phyloP scores from a whole-genome alignment of 2,888 invertebrate species.

The Sussaba pulchella region DNA sequence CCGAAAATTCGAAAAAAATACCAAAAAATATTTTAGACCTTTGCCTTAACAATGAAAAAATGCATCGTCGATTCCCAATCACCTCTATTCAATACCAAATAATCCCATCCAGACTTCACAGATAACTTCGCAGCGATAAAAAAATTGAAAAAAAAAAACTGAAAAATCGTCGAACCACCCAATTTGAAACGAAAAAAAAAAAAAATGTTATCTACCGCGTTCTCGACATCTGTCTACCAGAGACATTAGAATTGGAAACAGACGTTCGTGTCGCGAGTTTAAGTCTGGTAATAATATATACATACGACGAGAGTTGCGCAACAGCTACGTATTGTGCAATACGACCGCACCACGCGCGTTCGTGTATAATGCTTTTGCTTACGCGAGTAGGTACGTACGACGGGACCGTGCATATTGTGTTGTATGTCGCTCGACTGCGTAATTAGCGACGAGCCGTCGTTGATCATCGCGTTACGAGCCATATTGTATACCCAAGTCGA shows the following conservation, averaged over 20 bases:
- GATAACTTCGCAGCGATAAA: background rate
- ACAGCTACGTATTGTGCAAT: slow-evolving; percentile 1
- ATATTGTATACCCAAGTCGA: slow-evolving; percentile 48
- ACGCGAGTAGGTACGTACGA: slow-evolving; percentile 24
- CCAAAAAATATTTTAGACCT: background rate
- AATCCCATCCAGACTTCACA: no score
- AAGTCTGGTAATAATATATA: background rate
- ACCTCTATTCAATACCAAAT: no score
- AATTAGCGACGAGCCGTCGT: slow-evolving; percentile 74
- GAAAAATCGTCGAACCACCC: no score
- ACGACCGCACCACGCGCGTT: background rate
- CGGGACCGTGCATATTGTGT: slow-evolving; percentile 31
- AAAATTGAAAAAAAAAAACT: background rate
- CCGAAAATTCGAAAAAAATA: background rate
- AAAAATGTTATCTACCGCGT: background rate
- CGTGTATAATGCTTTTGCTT: slow-evolving; percentile 9
- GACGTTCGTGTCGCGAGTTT: background rate
- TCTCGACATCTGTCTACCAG: background rate
- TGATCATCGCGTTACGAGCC: slow-evolving; percentile 69
- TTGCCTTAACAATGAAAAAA: background rate
- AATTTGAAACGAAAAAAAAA: background rate
- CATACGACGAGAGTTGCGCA: slow-evolving; percentile 8
- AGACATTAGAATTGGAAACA: slow-evolving; percentile 9
- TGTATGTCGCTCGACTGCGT: slow-evolving; percentile 68
- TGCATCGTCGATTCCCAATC: no score